Evolutionary conservation across 1,140 invertebrate genomes (phyloP).

Genomic region (Brachionus rubens): DNA sequence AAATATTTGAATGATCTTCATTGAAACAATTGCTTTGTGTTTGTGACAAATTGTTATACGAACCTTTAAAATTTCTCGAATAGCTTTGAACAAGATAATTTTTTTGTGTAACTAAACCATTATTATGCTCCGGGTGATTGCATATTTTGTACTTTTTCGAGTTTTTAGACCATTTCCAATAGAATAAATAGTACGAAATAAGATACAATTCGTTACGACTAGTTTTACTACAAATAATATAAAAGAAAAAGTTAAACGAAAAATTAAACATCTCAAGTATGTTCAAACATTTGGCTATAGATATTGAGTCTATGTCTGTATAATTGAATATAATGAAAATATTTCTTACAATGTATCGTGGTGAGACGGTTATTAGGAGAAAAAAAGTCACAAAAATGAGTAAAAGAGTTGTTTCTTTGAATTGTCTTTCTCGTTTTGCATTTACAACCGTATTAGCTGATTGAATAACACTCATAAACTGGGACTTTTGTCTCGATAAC

Average conservation of each 20-base stretch:
- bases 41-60: neutral
- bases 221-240: slow-evolving; percentile 43
- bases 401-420: slow-evolving; percentile 39
- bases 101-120: neutral
- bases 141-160: slow-evolving; percentile 14
- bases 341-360: slow-evolving; percentile 30
- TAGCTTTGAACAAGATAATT: neutral
- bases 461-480: slow-evolving; percentile 37
- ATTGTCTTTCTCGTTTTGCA: slow-evolving; percentile 42
- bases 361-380: slow-evolving; percentile 34
- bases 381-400: slow-evolving; percentile 37
- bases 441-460: neutral
- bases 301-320: neutral
- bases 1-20: neutral
- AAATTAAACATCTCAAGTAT: slow-evolving; percentile 46
- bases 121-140: slow-evolving; percentile 25
- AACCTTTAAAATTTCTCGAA: neutral
- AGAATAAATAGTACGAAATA: slow-evolving; percentile 35
- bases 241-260: slow-evolving; percentile 40
- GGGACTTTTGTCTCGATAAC: slow-evolving; percentile 20
- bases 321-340: neutral
- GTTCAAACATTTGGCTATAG: slow-evolving; percentile 37
- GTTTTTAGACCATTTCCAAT: slow-evolving; percentile 30
- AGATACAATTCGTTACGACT: slow-evolving; percentile 29
- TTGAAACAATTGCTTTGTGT: neutral